These are phyloP conservation scores for Drosophila rubida DNA, from an alignment of 2,888 invertebrate genomes.

Conservation along the genomic window DNA sequence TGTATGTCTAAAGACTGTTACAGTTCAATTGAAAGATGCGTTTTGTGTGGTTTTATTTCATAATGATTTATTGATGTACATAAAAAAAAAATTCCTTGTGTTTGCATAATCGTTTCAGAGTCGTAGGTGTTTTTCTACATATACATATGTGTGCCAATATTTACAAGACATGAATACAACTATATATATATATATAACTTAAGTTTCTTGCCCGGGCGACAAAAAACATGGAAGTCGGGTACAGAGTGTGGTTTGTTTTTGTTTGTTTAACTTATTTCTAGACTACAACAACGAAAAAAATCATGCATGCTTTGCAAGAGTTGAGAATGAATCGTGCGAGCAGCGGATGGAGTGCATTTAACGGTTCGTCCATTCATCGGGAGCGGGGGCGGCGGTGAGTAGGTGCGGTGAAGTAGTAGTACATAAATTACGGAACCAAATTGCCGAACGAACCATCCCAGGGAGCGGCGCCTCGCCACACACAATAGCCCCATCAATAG, in stretches of 20 bases:
- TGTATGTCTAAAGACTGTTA: too few species aligned
- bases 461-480: too few species aligned
- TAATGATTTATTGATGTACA: constrained; percentile 20
- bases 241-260: constrained; percentile 9
- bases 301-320: constrained; percentile 21
- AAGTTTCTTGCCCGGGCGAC: constrained; percentile 49
- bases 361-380: constrained; percentile 17
- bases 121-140: constrained; percentile 31
- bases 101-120: constrained; percentile 43
- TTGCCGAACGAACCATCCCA: constrained; percentile 27
- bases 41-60: constrained; percentile 28
- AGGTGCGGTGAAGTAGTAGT: background rate
- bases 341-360: constrained; percentile 28
- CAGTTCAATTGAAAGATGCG: background rate
- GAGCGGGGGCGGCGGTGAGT: constrained; percentile 4
- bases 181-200: constrained; percentile 51
- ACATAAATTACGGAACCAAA: constrained; percentile 45
- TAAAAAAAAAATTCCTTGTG: constrained; percentile 15
- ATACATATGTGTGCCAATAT: constrained; percentile 67
- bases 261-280: constrained; percentile 42
- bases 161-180: constrained; percentile 74
- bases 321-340: constrained; percentile 43
- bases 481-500: too few species aligned
- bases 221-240: constrained; percentile 45
- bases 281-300: constrained; percentile 47